Evolutionary conservation across 2,797 vertebrate species (phyloP), one percentile per base, ranked within the genome.

Genomic region (Coregonus ussuriensis): DNA sequence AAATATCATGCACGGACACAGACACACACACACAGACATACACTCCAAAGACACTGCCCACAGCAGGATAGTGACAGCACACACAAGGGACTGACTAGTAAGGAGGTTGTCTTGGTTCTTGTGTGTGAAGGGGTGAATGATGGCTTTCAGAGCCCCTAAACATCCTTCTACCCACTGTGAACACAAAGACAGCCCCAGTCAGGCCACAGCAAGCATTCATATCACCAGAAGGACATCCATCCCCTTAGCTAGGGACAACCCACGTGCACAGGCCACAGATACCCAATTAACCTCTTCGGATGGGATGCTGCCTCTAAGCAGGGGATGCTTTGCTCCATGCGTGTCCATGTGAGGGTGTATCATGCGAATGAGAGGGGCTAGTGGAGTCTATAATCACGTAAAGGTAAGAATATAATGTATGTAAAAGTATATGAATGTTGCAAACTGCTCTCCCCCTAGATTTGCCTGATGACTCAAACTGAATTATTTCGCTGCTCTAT

Each of bases 161-260:
- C 65, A 51, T 59, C 62, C 41, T 13, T 25, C 21, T 31, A 59
- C 59, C 33, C 62, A 74, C 33, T 33, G 74, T 66, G 56, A 74
- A 65, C 18, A 51, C n/a, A 65, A 37, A 25, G 53, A 52, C 73
- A 65, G 35, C 13, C n/a, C 33, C 35, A 47, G 59, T 15, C 25
- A 67, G 13, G 14, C 9, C 14, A 9, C 21, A 25, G 1, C 21
- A 63, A 29, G 6, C 56, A 66, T 31, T 31, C 63, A 65, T 31
- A 59, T 59, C 3, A 15, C 25, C 63, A 66, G 63, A 29, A 59
- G 7, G 16, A 21, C 56, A 6, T 59, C 56, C n/a, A 7, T 21
- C 16, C 56, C 56, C 56, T 21, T 59, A 21, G 56, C 18, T 18
- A n/a, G 56, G 56, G 4, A 59, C 18, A 21, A n/a, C 56, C 56